Evolutionary conservation across 1,140 invertebrate genomes (phyloP), one percentile per base, ranked within the genome.

Genomic region (Drosophila busckii): DNA sequence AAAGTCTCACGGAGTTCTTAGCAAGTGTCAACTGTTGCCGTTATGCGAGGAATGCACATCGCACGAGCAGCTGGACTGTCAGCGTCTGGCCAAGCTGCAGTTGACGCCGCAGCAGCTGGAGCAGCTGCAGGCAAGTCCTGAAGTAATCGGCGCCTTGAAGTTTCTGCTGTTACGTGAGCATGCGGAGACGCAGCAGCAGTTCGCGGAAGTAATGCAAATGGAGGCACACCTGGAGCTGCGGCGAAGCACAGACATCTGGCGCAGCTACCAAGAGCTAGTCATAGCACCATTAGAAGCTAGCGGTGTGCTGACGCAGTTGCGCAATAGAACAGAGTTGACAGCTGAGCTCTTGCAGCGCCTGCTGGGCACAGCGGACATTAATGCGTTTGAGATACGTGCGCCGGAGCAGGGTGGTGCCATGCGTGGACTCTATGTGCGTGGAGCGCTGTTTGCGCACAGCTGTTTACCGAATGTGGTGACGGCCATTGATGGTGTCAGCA

Each of bases 391-490:
- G 82, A 88, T 93, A 1, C 88, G 92, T 23, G 90, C 90, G 2
- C 90, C 89, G 0, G 70, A 83, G 28, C 13, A 37, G 1, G 87
- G 89, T 6, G 49, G 55, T 4, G 83, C 89, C 1, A 87, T 94
- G 38, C 88, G 92, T 16, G 93, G 91, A 4, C 67, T 94, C 8
- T 94, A 92, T 63, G 67, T 89, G 2, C 87, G 89, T 29, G 91
- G 92, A 1, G 89, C 91, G 0, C 82, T 94, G n/a, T 90, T 94
- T 86, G 89, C 92, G 3, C 93, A 94, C 60, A 90, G 91, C 50
- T 94, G 93, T 64, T 69, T 90, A 2, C 88, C 88, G 4, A 94
- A 93, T 69, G 91, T 92, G 4, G 89, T 92, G 46, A 86, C 93
- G 13, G 89, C 90, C 2, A 90, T 93, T 2, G 91, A 92, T 66